Conservation (phyloP, 2,888 invertebrate genomes). For the Bedellia somnulentella region DNA sequence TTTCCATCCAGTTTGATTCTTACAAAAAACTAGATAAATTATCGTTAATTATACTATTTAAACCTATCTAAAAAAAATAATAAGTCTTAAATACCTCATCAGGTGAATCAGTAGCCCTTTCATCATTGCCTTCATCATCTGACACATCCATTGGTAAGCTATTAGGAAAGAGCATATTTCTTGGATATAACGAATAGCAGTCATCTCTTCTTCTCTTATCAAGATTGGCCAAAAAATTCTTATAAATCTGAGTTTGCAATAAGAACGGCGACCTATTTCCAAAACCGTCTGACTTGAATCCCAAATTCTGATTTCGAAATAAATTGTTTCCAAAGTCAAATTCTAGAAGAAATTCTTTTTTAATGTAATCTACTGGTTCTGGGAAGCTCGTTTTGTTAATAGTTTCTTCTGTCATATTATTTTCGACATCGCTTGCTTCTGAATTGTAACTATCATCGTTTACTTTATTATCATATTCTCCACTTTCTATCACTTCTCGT, state of each 20-base stretch:
- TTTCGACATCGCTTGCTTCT: slow-evolving; percentile 44
- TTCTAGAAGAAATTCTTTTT: slow-evolving; percentile 52
- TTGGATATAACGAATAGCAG: slow-evolving; percentile 47
- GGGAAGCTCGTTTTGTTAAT: slow-evolving; percentile 30
- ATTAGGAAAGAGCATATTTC: slow-evolving; percentile 60
- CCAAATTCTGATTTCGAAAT: slow-evolving; percentile 38
- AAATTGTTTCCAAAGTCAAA: slow-evolving; percentile 40
- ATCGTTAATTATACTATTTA: not conserved
- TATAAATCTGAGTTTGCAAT: slow-evolving; percentile 77
- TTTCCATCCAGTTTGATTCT: too few species aligned
- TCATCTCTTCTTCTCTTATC: slow-evolving; percentile 49
- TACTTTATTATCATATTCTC: slow-evolving; percentile 23
- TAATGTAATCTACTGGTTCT: slow-evolving; percentile 51
- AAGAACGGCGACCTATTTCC: slow-evolving; percentile 58
- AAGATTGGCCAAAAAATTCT: slow-evolving; percentile 72
- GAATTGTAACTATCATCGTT: slow-evolving; percentile 36
- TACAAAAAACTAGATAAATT: too few species aligned
- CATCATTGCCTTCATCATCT: too few species aligned
- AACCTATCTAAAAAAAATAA: not conserved
- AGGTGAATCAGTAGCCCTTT: too few species aligned
- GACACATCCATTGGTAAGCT: not conserved
- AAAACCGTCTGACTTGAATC: slow-evolving; percentile 36
- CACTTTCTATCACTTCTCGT: slow-evolving; percentile 41
- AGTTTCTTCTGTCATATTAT: slow-evolving; percentile 30
- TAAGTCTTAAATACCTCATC: too few species aligned